Evolutionary conservation across 2,888 invertebrate genomes (phyloP).

Genomic region (Tetramorium bicarinatum): DNA sequence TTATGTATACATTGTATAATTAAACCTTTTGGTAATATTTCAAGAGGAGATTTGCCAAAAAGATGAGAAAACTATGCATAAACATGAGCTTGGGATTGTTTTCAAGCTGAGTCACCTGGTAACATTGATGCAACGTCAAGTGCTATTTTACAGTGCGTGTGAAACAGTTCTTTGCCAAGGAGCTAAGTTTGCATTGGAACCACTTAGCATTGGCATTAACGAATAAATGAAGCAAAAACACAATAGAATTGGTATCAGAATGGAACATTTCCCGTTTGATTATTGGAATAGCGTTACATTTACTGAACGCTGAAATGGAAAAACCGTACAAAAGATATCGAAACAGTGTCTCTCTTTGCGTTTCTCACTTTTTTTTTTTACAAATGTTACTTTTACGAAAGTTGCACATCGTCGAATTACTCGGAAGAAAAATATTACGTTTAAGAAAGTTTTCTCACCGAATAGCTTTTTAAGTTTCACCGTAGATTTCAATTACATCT

Average conservation of each 20-base stretch:
- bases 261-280: neutral
- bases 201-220: slow-evolving; percentile 23
- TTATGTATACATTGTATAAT: neutral
- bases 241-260: neutral
- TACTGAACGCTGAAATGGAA: neutral
- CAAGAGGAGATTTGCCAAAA: slow-evolving; percentile 13
- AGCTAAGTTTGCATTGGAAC: slow-evolving; percentile 13
- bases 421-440: slow-evolving; percentile 4
- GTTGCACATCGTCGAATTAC: slow-evolving; percentile 30
- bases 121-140: slow-evolving; percentile 17
- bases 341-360: neutral
- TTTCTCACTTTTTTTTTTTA: slow-evolving; percentile 13
- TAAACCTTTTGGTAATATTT: neutral
- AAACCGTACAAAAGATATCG: neutral
- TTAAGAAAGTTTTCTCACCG: slow-evolving; percentile 20
- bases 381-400: slow-evolving; percentile 23
- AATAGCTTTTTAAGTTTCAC: slow-evolving; percentile 9
- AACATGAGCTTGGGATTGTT: neutral
- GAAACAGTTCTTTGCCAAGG: slow-evolving; percentile 13
- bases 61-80: neutral
- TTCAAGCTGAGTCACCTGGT: slow-evolving; percentile 10
- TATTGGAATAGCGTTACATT: slow-evolving; percentile 21
- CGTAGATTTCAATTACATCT: slow-evolving; percentile 24
- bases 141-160: slow-evolving; percentile 1
- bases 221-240: slow-evolving; percentile 25